phyloP scores from a whole-genome alignment of 2,888 invertebrate species.

The Hyles lineata region DNA sequence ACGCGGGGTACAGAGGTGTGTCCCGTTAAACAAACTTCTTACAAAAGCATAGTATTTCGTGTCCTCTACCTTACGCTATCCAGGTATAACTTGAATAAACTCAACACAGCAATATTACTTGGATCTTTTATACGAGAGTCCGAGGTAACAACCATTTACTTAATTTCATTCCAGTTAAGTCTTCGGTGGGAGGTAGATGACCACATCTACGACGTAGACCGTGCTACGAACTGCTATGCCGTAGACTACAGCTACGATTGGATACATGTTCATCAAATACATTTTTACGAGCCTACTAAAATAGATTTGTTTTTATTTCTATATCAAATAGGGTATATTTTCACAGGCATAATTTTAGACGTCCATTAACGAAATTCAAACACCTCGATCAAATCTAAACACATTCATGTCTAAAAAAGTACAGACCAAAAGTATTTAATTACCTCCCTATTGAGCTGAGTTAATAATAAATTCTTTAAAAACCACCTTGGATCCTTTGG shows the following conservation, averaged over 20 bases:
- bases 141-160: conserved; percentile 24
- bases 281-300: not conserved
- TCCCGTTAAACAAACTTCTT: not conserved
- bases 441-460: too few species aligned
- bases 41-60: conserved; percentile 1
- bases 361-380: not conserved
- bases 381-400: too few species aligned
- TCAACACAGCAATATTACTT: conserved; percentile 14
- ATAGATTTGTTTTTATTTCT: not conserved
- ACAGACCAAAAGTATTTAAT: too few species aligned
- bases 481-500: too few species aligned
- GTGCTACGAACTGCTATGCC: not conserved
- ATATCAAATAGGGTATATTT: not conserved
- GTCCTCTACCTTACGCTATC: conserved; percentile 4
- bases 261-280: not conserved
- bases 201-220: conserved; percentile 25
- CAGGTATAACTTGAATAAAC: conserved; percentile 18
- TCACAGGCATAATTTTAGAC: not conserved
- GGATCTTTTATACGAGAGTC: conserved; percentile 20
- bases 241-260: not conserved
- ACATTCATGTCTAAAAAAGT: too few species aligned
- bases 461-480: too few species aligned
- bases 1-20: not conserved
- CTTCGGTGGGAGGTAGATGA: conserved; percentile 23
- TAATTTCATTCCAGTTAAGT: conserved; percentile 23